A percentile compares a stretch with the other conserved stretches of the same genome.
Conservation (phyloP, 2,113 vertebrate genomes). For the Lethenteron camtschaticum region DNA sequence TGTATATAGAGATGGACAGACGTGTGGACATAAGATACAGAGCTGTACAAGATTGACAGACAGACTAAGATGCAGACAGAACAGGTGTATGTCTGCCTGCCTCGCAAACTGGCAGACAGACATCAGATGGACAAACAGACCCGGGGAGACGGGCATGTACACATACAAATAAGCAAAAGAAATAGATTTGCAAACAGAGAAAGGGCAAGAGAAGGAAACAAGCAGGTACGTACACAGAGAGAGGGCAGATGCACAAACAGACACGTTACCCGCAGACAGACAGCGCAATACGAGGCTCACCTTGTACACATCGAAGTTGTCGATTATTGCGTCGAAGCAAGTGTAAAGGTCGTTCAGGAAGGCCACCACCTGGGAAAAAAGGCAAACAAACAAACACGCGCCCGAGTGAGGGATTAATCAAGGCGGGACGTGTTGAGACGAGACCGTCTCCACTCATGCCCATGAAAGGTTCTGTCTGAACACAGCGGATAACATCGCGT, state of each 20-base stretch:
- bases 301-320: slow-evolving; percentile 88
- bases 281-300: slow-evolving; percentile 16
- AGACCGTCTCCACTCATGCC: too few relatives aligned
- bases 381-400: too few relatives aligned
- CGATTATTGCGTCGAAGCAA: slow-evolving; percentile 80
- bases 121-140: not conserved
- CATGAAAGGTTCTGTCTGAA: too few relatives aligned
- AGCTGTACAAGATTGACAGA: too few relatives aligned
- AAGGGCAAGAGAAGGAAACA: not conserved
- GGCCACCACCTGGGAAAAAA: slow-evolving; percentile 38
- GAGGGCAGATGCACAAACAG: not conserved
- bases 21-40: too few relatives aligned
- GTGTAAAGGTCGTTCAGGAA: slow-evolving; percentile 71
- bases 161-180: not conserved
- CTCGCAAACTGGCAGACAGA: too few relatives aligned
- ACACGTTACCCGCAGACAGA: not conserved
- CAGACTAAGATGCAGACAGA: too few relatives aligned
- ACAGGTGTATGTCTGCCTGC: too few relatives aligned
- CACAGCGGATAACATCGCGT: too few relatives aligned
- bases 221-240: not conserved
- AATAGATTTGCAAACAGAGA: not conserved
- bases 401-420: too few relatives aligned
- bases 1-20: too few relatives aligned
- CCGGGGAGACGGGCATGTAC: not conserved
- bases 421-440: too few relatives aligned